Percentiles rank a stretch among this genome's conserved stretches.
These are phyloP conservation scores for Buceros bicornis DNA, from an alignment of 2,797 vertebrate genomes.

Conservation along the genomic window DNA sequence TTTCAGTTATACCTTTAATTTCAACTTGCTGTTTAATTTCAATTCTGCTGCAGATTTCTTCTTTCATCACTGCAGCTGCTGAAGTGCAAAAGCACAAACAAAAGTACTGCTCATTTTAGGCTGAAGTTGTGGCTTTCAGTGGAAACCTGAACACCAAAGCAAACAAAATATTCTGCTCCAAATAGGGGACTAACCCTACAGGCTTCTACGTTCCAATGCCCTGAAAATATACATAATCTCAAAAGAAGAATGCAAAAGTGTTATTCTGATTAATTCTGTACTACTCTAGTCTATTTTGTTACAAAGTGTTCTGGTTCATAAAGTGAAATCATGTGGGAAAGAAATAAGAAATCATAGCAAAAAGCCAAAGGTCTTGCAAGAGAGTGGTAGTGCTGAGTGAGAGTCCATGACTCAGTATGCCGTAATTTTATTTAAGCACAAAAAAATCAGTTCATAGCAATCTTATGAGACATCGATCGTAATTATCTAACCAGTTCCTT, in stretches of 20 bases:
- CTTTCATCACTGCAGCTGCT: background rate
- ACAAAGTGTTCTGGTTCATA: background rate
- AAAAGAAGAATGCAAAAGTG: background rate
- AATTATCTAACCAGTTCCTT: background rate
- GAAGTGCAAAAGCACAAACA: background rate
- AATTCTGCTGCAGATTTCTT: background rate
- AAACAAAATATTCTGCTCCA: background rate
- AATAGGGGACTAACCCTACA: background rate
- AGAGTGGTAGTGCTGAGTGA: background rate
- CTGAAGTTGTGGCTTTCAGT: background rate
- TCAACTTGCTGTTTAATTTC: background rate
- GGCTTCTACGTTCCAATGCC: background rate
- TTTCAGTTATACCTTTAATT: background rate
- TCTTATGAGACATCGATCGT: background rate
- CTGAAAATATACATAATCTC: background rate
- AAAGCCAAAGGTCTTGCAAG: background rate
- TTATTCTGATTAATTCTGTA: background rate
- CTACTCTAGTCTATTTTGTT: background rate
- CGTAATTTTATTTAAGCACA: background rate
- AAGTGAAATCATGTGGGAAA: background rate
- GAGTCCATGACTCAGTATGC: background rate
- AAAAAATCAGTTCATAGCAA: background rate
- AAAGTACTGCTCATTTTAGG: background rate
- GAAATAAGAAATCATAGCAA: background rate
- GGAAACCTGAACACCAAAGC: background rate